Conservation (phyloP, 2,888 invertebrate species). For the Polymixis flavicincta region DNA sequence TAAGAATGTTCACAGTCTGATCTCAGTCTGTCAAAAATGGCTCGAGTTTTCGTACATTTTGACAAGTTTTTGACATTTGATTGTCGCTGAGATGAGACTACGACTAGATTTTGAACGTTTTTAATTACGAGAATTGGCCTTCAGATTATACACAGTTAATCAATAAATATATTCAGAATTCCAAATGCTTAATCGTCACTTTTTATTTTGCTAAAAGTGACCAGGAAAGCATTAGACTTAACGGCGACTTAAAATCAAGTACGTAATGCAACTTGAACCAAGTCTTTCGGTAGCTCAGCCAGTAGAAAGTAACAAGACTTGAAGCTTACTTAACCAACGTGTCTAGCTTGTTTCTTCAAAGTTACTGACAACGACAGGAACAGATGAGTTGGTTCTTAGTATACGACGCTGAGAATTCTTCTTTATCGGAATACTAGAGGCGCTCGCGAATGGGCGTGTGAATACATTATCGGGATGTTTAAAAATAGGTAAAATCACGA, state of each 20-base stretch:
- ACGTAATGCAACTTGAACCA: constrained; percentile 2
- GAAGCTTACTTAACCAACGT: constrained; percentile 3
- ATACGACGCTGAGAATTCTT: constrained; percentile 6
- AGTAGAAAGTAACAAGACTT: constrained; percentile 4
- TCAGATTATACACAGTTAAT: background rate
- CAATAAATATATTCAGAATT: background rate
- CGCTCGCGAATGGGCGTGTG: background rate
- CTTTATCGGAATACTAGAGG: background rate
- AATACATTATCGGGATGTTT: no score
- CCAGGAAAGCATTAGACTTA: background rate
- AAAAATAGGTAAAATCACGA: no score
- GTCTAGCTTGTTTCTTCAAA: background rate
- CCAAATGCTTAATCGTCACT: background rate
- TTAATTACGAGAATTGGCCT: no score
- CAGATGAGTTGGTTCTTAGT: constrained; percentile 12
- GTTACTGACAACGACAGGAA: constrained; percentile 24
- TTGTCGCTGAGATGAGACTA: no score
- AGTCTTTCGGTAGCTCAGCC: background rate
- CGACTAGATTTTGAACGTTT: no score
- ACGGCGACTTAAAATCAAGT: background rate
- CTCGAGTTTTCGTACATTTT: no score
- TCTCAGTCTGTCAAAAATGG: no score
- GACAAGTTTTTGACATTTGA: no score
- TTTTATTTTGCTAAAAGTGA: background rate
- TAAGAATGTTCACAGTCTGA: no score